These are phyloP conservation scores for Neomonachus schauinslandi DNA, from an alignment of 2,113 vertebrate species.

Conservation along the genomic window DNA sequence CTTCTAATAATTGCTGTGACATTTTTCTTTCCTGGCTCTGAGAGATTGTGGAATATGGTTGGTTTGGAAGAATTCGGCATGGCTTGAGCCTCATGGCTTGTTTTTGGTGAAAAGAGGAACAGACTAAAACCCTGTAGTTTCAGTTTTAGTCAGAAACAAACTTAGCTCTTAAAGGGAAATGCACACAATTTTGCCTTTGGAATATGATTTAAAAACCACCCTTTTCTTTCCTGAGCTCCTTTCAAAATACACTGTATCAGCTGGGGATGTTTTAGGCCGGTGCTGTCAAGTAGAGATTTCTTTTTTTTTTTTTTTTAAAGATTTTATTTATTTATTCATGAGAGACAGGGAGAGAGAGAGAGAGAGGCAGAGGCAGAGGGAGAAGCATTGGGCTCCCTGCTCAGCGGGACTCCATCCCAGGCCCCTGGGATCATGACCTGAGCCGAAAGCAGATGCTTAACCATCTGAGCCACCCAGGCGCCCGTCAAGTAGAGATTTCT, in stretches of 20 bases:
- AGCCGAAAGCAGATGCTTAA: no score
- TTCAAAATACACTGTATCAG: neutral
- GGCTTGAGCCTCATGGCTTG: neutral
- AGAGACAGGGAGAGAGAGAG: no score
- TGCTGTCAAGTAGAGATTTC: neutral
- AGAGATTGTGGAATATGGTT: neutral
- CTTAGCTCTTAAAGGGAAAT: neutral
- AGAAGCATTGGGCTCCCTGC: no score
- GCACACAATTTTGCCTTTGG: neutral
- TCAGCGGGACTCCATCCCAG: no score
- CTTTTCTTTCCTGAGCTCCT: neutral
- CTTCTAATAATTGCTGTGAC: neutral
- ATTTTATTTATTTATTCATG: no score
- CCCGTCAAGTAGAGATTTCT: neutral
- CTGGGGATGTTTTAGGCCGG: neutral
- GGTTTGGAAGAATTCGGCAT: neutral
- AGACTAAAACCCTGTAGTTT: neutral
- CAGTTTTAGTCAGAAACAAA: constrained; percentile 25
- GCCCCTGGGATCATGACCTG: no score
- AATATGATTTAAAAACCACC: neutral
- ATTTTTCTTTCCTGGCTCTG: neutral
- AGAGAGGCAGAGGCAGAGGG: no score
- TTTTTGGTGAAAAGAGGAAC: neutral
- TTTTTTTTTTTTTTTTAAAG: neutral
- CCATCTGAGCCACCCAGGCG: no score